A percentile compares a stretch with the other conserved stretches of the same genome.
Evolutionary conservation across 2,888 invertebrate species (phyloP).

Genomic region (Loripinus fragilis): DNA sequence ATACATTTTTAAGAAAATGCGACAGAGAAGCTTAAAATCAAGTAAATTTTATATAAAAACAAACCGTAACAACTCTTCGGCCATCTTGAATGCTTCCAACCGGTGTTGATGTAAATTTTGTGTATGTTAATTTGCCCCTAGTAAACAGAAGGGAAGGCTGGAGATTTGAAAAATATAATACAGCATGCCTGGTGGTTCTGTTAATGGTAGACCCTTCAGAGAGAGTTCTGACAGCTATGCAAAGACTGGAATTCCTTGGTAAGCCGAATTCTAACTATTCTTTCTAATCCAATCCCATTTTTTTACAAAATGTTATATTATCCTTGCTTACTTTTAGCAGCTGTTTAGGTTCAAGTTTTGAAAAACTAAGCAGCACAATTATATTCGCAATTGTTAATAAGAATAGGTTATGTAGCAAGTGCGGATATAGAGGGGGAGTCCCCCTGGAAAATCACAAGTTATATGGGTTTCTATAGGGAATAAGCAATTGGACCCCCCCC

Average conservation of each 20-base stretch:
- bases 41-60: neutral
- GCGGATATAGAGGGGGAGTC: too few species aligned
- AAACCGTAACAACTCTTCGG: constrained; percentile 56
- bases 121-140: neutral
- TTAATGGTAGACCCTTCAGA: constrained; percentile 62
- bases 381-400: too few species aligned
- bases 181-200: constrained; percentile 61
- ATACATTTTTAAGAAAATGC: neutral
- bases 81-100: constrained; percentile 39
- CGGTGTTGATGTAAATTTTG: neutral
- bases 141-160: neutral
- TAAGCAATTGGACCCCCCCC: too few species aligned
- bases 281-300: too few species aligned
- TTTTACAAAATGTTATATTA: too few species aligned
- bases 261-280: neutral
- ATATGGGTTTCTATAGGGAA: too few species aligned
- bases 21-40: too few species aligned
- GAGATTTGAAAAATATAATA: neutral
- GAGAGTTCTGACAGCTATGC: constrained; percentile 60
- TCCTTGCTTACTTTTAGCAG: too few species aligned
- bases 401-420: too few species aligned
- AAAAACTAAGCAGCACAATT: too few species aligned
- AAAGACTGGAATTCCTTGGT: constrained; percentile 65
- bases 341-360: too few species aligned
- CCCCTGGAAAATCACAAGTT: too few species aligned